Percentiles rank a stretch among this genome's conserved stretches.
phyloP scores from a whole-genome alignment of 2,797 vertebrate species.

The Erithacus rubecula region DNA sequence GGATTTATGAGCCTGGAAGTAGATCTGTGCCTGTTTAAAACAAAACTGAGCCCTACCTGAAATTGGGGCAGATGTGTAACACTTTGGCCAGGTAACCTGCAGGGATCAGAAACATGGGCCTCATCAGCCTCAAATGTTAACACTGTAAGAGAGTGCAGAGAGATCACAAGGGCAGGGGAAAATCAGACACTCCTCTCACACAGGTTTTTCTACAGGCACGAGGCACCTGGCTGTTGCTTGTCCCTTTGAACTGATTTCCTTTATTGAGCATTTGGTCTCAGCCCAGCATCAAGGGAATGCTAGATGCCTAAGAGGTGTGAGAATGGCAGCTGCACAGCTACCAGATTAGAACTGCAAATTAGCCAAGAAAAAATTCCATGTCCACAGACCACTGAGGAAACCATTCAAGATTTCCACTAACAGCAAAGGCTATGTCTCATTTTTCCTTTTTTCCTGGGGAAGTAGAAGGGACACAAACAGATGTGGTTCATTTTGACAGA shows the following conservation, averaged over 20 bases:
- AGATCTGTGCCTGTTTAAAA: not conserved
- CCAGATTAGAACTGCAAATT: constrained; percentile 34
- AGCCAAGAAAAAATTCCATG: not conserved
- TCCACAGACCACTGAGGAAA: not conserved
- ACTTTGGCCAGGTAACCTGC: not conserved
- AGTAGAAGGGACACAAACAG: not conserved
- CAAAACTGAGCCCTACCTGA: not conserved
- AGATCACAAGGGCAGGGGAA: not conserved
- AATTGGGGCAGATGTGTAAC: not conserved
- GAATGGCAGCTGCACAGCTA: not conserved
- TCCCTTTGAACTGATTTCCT: not conserved
- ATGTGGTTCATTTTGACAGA: not conserved
- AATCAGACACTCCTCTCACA: not conserved
- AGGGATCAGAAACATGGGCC: not conserved
- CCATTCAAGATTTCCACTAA: not conserved
- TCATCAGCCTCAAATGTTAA: not conserved
- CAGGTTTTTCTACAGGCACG: not conserved
- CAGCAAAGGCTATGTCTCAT: not conserved
- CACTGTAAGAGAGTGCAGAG: not conserved
- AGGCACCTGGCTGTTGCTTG: not conserved
- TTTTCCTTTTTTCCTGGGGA: not conserved
- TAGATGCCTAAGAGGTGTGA: not conserved
- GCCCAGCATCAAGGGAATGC: not conserved
- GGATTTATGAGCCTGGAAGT: constrained; percentile 5
- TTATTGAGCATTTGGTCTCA: not conserved